Percentiles rank a stretch among this genome's conserved stretches.
phyloP scores from a whole-genome alignment of 2,888 invertebrate species.

The Allacma fusca region DNA sequence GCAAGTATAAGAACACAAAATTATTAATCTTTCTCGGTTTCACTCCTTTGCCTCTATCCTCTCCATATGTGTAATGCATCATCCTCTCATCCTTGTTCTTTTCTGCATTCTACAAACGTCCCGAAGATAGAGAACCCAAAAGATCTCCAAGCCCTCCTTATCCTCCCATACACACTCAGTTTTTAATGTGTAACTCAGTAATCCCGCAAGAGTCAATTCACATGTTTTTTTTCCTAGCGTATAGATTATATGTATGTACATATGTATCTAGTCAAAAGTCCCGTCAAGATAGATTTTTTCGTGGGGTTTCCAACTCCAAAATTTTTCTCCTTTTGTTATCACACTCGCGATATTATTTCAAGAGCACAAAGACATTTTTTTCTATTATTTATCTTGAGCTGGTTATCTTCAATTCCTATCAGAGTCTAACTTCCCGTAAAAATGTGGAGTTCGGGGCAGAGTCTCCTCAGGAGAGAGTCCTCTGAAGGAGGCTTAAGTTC shows the following conservation, averaged over 20 bases:
- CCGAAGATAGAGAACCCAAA: no score
- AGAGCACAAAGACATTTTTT: neutral
- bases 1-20: conserved; percentile 27
- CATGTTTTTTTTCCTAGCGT: neutral
- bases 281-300: neutral
- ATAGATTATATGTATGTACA: no score
- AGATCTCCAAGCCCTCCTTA: no score
- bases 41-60: neutral
- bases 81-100: no score
- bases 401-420: conserved; percentile 1
- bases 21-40: conserved; percentile 42
- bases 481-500: no score
- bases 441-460: no score
- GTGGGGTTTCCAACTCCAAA: no score
- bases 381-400: neutral
- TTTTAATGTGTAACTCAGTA: conserved; percentile 1
- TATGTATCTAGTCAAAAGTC: neutral
- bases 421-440: no score
- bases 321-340: neutral
- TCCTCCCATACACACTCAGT: no score
- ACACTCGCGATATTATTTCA: neutral
- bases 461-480: no score
- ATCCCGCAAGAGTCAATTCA: neutral
- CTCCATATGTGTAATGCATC: no score
- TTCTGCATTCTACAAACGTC: no score